Percentiles rank a stretch among this genome's conserved stretches.
These are phyloP conservation scores for Halcyon smyrnensis DNA, from an alignment of 2,797 vertebrate genomes.

Conservation along the genomic window DNA sequence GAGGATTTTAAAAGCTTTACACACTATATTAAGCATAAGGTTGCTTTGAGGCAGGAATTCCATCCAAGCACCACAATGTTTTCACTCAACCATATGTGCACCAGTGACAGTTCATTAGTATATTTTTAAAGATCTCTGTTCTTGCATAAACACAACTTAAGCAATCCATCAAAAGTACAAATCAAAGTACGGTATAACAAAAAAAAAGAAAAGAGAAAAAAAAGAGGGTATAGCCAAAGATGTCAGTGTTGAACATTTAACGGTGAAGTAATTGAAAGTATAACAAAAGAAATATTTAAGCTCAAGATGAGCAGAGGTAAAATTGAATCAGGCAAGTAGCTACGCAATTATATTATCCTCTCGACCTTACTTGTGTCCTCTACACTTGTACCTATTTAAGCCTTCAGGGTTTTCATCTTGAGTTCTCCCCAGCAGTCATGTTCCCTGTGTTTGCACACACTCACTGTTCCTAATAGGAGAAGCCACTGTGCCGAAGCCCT, in stretches of 20 bases:
- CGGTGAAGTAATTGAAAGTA: neutral
- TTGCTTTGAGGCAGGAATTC: neutral
- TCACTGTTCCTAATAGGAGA: neutral
- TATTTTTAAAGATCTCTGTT: neutral
- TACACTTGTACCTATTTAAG: neutral
- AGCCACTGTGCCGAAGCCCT: neutral
- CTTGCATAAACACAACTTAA: neutral
- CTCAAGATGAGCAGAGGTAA: neutral
- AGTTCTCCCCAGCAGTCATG: neutral
- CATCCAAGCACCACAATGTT: neutral
- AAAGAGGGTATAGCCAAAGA: neutral
- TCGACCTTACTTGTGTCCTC: neutral
- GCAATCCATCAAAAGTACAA: neutral
- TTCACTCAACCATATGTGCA: neutral
- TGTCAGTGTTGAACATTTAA: neutral
- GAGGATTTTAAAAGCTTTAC: neutral
- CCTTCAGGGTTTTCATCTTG: neutral
- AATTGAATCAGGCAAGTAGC: neutral
- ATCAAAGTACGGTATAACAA: neutral
- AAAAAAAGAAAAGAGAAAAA: neutral
- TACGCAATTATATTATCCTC: neutral
- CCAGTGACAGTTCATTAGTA: neutral
- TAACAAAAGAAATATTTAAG: neutral
- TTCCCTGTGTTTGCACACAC: neutral
- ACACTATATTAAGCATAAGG: rapidly evolving